Evolutionary conservation across 2,797 vertebrate species (phyloP).

Genomic region (Pempheris klunzingeri): DNA sequence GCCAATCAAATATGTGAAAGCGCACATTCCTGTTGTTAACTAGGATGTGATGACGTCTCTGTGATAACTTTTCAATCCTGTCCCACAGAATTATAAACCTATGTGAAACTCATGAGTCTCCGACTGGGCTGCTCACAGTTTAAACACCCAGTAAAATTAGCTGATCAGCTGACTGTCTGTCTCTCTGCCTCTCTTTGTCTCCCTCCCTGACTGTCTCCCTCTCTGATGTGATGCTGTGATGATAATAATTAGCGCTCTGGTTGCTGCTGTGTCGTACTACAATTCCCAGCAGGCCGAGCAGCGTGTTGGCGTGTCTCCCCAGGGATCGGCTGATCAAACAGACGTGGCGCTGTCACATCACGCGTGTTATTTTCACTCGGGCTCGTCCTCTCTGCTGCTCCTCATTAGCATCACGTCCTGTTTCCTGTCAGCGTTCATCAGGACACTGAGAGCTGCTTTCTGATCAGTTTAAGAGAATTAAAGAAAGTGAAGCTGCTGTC

Average conservation of each 20-base stretch:
- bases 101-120: too few species aligned
- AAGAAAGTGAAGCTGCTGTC: constrained; percentile 30
- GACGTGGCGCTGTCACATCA: constrained; percentile 45
- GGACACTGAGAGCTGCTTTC: constrained; percentile 14
- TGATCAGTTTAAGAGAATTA: constrained; percentile 43
- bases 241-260: constrained; percentile 65
- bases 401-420: constrained; percentile 59
- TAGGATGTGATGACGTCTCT: too few species aligned
- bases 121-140: too few species aligned
- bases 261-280: constrained; percentile 47
- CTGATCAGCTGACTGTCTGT: neutral
- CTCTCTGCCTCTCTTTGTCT: neutral
- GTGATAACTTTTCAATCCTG: too few species aligned
- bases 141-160: neutral
- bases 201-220: neutral
- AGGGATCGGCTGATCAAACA: constrained; percentile 61
- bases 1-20: too few species aligned
- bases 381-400: constrained; percentile 55
- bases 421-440: constrained; percentile 55
- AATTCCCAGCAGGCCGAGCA: constrained; percentile 67
- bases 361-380: constrained; percentile 32
- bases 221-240: constrained; percentile 57
- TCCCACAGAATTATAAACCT: neutral
- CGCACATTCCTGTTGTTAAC: too few species aligned
- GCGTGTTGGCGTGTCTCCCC: constrained; percentile 34